phyloP scores from a whole-genome alignment of 2,888 invertebrate species.

The Polia nebulosa region DNA sequence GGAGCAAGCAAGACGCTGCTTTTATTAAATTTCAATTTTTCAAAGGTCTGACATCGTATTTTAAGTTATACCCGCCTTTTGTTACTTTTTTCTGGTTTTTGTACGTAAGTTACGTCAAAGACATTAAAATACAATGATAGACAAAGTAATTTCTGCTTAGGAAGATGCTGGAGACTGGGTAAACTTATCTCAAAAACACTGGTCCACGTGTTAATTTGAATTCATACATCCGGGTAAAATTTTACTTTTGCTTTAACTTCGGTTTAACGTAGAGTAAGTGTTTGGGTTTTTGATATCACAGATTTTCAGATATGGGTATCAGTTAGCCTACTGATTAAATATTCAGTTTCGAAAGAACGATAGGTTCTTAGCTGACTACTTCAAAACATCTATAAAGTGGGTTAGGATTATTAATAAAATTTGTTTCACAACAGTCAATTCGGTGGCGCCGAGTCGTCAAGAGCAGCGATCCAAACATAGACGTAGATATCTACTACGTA shows the following conservation, averaged over 20 bases:
- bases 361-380: slow-evolving; percentile 29
- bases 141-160: neutral
- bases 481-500: neutral
- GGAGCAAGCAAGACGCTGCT: slow-evolving; percentile 59
- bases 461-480: slow-evolving; percentile 50
- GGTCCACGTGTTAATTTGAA: neutral
- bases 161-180: neutral
- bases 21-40: slow-evolving; percentile 71
- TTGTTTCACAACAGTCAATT: slow-evolving; percentile 60
- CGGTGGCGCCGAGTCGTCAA: slow-evolving; percentile 43
- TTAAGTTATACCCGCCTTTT: neutral
- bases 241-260: too few species aligned
- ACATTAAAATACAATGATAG: slow-evolving; percentile 1
- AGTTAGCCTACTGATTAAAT: neutral
- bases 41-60: slow-evolving; percentile 10
- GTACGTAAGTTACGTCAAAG: neutral
- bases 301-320: too few species aligned
- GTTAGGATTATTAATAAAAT: slow-evolving; percentile 65
- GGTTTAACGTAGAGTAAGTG: too few species aligned
- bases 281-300: neutral
- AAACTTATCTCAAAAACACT: too few species aligned
- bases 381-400: slow-evolving; percentile 49
- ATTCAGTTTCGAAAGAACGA: slow-evolving; percentile 33
- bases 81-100: neutral
- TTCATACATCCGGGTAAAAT: neutral